phyloP scores from a whole-genome alignment of 2,113 vertebrate genomes.

The Shinisaurus crocodilurus region DNA sequence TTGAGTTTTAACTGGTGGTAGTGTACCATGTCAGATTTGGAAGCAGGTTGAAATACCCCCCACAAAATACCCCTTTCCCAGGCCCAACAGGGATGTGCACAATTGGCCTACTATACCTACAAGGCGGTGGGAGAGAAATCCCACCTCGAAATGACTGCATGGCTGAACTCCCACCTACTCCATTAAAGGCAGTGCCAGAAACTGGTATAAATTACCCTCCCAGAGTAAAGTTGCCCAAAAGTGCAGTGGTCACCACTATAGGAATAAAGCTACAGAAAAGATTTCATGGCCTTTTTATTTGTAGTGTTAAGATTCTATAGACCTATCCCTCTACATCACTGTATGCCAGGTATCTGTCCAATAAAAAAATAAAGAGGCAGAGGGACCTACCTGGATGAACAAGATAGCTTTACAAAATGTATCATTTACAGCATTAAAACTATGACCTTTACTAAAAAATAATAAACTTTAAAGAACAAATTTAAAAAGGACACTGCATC shows the following conservation, averaged over 20 bases:
- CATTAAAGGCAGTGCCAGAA: background rate
- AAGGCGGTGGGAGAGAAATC: background rate
- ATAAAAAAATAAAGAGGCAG: conserved; percentile 44
- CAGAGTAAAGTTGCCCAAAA: background rate
- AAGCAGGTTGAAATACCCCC: background rate
- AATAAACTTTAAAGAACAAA: conserved; percentile 4
- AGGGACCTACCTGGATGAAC: background rate
- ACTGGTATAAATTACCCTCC: background rate
- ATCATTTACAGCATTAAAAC: conserved; percentile 27
- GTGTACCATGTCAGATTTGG: no score
- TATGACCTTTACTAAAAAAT: conserved; percentile 5
- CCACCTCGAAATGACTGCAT: background rate
- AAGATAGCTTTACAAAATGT: conserved; percentile 28
- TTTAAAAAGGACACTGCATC: conserved; percentile 22
- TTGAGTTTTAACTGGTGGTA: background rate
- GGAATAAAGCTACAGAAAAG: background rate
- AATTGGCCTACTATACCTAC: background rate
- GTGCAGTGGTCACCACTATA: background rate
- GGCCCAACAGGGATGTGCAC: background rate
- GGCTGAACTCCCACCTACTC: background rate
- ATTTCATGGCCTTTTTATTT: conserved; percentile 26
- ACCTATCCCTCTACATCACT: background rate
- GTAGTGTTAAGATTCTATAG: conserved; percentile 20
- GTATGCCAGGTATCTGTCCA: background rate
- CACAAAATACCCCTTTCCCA: background rate